phyloP scores from a whole-genome alignment of 2,888 invertebrate genomes.

The Monochamus alternatus region DNA sequence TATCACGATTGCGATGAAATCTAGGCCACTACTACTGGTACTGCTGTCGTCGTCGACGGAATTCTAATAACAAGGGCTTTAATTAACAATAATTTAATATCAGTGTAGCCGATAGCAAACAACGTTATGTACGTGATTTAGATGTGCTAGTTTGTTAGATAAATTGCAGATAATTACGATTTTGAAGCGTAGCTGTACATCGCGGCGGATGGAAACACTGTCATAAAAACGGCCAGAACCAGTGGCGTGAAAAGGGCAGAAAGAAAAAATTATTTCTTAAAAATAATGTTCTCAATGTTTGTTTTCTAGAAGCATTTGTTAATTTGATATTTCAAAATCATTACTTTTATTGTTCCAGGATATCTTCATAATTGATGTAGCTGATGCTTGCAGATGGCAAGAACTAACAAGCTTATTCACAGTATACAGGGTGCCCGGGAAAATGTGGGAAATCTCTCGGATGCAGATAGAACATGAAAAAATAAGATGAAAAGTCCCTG shows the following conservation, averaged over 20 bases:
- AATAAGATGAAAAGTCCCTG: too few relatives aligned
- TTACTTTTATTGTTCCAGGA: too few relatives aligned
- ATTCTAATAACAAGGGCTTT: constrained; percentile 4
- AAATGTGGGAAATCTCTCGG: too few relatives aligned
- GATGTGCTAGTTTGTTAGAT: constrained; percentile 18
- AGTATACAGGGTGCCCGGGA: too few relatives aligned
- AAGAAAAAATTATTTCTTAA: too few relatives aligned
- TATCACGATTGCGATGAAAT: not conserved
- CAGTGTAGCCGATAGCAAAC: not conserved
- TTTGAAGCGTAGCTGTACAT: constrained; percentile 18
- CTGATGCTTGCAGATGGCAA: too few relatives aligned
- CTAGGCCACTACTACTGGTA: not conserved
- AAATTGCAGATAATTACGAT: constrained; percentile 26
- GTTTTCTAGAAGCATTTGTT: too few relatives aligned
- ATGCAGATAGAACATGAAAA: too few relatives aligned
- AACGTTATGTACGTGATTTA: constrained; percentile 19
- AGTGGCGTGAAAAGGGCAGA: not conserved
- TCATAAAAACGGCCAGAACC: constrained; percentile 13
- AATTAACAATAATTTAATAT: constrained; percentile 12
- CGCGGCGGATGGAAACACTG: constrained; percentile 24
- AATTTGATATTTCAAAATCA: too few relatives aligned
- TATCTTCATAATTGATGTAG: too few relatives aligned
- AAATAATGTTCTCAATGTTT: too few relatives aligned
- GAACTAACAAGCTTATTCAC: too few relatives aligned
- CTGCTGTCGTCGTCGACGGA: not conserved